Percentiles rank a stretch among this genome's conserved stretches.
Conservation (phyloP, 2,797 vertebrate genomes). For the Notamacropus eugenii region DNA sequence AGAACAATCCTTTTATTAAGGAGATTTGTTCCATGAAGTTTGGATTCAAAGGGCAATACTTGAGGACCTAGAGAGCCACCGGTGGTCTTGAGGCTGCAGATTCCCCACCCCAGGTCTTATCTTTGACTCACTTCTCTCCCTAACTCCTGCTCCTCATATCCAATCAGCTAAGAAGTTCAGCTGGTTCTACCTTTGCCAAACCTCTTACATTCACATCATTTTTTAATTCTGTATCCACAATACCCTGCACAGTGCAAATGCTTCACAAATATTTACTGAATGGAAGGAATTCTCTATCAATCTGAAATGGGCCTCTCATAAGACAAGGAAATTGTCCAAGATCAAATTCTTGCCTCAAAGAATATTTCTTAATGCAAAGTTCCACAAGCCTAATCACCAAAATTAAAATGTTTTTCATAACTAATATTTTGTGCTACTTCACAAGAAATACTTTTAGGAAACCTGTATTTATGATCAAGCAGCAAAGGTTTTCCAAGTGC, state of each 20-base stretch:
- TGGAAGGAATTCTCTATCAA: neutral
- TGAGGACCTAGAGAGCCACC: too few species aligned
- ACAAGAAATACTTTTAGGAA: neutral
- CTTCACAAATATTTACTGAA: neutral
- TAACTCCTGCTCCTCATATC: neutral
- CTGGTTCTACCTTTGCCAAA: neutral
- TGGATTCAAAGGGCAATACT: too few species aligned
- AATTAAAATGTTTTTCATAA: neutral
- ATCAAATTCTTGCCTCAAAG: neutral
- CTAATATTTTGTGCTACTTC: neutral
- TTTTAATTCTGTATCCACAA: neutral
- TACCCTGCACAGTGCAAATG: neutral
- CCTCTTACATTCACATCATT: neutral
- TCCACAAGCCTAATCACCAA: neutral
- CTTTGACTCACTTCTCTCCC: neutral
- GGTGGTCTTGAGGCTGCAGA: too few species aligned
- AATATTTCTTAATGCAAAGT: neutral
- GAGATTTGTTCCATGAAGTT: too few species aligned
- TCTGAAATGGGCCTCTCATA: neutral
- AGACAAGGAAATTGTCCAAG: neutral
- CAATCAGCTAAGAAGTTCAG: neutral
- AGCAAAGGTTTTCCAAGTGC: neutral
- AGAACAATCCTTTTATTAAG: too few species aligned
- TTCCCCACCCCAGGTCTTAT: neutral
- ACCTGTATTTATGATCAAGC: neutral